Evolutionary conservation across 2,797 vertebrate species (phyloP).

Genomic region (Gadopsis bispinosus): DNA sequence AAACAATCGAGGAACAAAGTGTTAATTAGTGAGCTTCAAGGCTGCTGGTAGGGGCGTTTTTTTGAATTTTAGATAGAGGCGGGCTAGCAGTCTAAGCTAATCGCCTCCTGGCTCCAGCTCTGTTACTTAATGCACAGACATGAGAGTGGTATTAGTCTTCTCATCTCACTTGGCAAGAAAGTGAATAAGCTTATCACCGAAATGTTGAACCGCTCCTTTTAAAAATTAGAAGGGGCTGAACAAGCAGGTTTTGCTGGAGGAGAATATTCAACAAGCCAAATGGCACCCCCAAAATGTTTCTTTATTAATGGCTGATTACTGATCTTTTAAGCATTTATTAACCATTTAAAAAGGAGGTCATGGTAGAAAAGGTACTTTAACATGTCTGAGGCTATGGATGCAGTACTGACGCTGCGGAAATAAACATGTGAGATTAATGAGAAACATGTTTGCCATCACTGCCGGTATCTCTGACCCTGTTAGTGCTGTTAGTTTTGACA

Average conservation of each 20-base stretch:
- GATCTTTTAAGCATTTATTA: not conserved
- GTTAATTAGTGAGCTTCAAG: not conserved
- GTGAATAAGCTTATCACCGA: not conserved
- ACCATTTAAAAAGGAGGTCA: not conserved
- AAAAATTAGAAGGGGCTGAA: not conserved
- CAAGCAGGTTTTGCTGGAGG: not conserved
- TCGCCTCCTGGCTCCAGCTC: not conserved
- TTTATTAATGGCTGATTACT: not conserved
- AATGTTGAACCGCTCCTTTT: not conserved
- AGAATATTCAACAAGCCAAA: not conserved
- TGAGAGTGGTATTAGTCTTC: not conserved
- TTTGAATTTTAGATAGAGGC: not conserved
- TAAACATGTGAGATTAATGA: conserved; percentile 24
- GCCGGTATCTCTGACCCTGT: conserved; percentile 17
- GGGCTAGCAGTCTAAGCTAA: not conserved
- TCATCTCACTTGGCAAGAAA: conserved; percentile 1
- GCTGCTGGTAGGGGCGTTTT: not conserved
- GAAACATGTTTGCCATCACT: conserved; percentile 15
- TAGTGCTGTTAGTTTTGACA: conserved; percentile 19
- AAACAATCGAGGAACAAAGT: not conserved
- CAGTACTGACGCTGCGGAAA: not conserved
- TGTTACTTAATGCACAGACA: not conserved
- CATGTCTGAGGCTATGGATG: not conserved
- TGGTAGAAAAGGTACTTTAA: not conserved
- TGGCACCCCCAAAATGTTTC: not conserved